Percentiles rank a stretch among this genome's conserved stretches.
Conservation (phyloP, 2,113 vertebrate species). For the Tupaia chinensis region DNA sequence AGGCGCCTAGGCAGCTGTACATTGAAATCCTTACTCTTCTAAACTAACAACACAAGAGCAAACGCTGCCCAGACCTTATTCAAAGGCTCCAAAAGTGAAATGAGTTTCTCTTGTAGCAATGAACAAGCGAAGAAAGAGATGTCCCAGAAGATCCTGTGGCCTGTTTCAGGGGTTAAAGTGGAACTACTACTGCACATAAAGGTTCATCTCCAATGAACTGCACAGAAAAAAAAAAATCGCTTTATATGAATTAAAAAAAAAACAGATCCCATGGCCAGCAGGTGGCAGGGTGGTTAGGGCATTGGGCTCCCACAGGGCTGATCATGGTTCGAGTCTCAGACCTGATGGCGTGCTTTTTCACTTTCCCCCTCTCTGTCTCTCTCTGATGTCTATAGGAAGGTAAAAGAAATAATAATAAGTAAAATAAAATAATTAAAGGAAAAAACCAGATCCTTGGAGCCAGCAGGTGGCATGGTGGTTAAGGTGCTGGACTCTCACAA, state of each 20-base stretch:
- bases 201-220: not conserved
- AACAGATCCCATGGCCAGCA: not conserved
- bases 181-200: not conserved
- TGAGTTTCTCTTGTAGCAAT: not conserved
- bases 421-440: no score
- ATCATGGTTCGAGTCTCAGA: no score
- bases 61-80: slow-evolving; percentile 35
- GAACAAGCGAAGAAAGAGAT: slow-evolving; percentile 49
- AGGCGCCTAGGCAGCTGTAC: not conserved
- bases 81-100: slow-evolving; percentile 28
- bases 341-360: no score
- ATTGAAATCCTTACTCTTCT: not conserved
- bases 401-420: no score
- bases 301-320: no score
- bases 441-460: no score
- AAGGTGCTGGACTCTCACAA: no score
- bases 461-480: no score
- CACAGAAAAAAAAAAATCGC: not conserved
- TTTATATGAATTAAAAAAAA: not conserved
- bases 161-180: not conserved
- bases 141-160: slow-evolving; percentile 20
- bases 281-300: no score
- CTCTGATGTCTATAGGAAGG: no score
- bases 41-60: not conserved
- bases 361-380: no score